phyloP scores from a whole-genome alignment of 2,797 vertebrate species.

The Cuculus canorus region DNA sequence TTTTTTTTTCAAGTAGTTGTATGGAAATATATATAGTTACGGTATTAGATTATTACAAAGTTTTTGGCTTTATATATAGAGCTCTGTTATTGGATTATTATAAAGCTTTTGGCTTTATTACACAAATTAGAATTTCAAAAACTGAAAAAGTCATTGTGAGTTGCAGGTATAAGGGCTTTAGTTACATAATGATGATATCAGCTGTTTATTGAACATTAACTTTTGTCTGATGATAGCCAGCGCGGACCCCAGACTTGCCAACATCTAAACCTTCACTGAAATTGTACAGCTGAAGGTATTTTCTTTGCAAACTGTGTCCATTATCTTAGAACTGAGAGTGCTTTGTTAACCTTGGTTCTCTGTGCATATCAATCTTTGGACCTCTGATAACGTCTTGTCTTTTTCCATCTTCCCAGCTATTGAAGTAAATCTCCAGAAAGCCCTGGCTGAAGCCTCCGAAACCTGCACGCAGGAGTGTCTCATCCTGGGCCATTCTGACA shows the following conservation, averaged over 20 bases:
- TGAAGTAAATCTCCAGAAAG: slow-evolving; percentile 95
- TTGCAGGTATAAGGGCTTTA: not conserved
- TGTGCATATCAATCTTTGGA: fast-evolving
- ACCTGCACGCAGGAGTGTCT: slow-evolving; percentile 98
- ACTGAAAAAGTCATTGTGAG: not conserved
- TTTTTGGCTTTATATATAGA: not conserved
- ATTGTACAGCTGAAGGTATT: not conserved
- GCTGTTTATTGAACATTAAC: not conserved
- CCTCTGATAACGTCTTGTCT: not conserved
- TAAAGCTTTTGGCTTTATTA: not conserved
- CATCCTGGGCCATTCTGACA: slow-evolving; percentile 96
- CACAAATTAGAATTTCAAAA: too few relatives aligned
- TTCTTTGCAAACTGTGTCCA: not conserved
- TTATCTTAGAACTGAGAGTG: fast-evolving
- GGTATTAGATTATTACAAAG: not conserved
- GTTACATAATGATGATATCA: too few relatives aligned
- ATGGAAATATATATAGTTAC: not conserved
- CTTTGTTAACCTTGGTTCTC: not conserved
- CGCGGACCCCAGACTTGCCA: not conserved
- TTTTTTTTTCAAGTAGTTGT: not conserved
- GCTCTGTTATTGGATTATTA: too few relatives aligned
- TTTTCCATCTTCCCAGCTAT: slow-evolving; percentile 80
- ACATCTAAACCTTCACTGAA: not conserved
- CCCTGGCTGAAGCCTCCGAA: slow-evolving; percentile 92
- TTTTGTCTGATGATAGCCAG: not conserved